A percentile compares a stretch with the other conserved stretches of the same genome.
Conservation (phyloP, 1,140 invertebrate genomes). For the Choristoneura fumiferana region DNA sequence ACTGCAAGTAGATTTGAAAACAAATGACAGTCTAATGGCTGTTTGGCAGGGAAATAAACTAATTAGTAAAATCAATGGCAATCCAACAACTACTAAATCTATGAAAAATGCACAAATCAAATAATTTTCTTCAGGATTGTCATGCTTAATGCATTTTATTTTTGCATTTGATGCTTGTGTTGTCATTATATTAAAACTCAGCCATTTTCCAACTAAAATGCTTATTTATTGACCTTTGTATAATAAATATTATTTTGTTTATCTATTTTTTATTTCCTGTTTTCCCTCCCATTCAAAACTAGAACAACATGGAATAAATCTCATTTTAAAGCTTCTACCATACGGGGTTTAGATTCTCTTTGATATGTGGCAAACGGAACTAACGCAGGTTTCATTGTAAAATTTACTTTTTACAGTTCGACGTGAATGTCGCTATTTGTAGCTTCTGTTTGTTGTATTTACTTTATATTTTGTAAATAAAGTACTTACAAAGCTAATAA, state of each 20-base stretch:
- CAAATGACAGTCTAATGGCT: conserved; percentile 86
- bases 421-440: too few relatives aligned
- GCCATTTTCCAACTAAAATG: background rate
- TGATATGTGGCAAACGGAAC: too few relatives aligned
- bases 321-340: too few relatives aligned
- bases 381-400: too few relatives aligned
- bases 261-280: background rate
- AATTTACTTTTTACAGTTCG: too few relatives aligned
- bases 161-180: conserved; percentile 5
- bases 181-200: background rate
- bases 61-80: conserved; percentile 82
- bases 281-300: background rate
- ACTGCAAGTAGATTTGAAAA: conserved; percentile 89
- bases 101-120: conserved; percentile 89
- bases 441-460: too few relatives aligned
- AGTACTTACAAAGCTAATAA: too few relatives aligned
- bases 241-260: background rate
- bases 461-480: too few relatives aligned
- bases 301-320: too few relatives aligned
- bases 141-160: background rate
- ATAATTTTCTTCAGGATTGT: conserved; percentile 66
- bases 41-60: conserved; percentile 91
- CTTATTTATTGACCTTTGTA: conserved; percentile 9
- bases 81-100: conserved; percentile 82
- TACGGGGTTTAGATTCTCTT: too few relatives aligned